These are phyloP conservation scores for Mola mola DNA, from an alignment of 2,113 vertebrate genomes.

Conservation along the genomic window DNA sequence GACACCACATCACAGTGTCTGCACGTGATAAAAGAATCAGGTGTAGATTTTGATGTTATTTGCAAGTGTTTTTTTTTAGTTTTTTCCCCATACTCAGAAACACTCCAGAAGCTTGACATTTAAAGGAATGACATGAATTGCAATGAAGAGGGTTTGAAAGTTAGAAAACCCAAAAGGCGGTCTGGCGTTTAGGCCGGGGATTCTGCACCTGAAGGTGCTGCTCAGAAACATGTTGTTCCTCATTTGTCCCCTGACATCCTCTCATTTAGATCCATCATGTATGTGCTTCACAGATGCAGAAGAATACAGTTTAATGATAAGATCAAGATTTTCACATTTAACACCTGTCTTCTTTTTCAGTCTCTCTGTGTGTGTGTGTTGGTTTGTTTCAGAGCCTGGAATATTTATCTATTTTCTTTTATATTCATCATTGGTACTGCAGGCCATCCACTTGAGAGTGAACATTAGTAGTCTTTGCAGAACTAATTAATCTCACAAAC, in stretches of 20 bases:
- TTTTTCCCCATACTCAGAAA: slow-evolving; percentile 29
- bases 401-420: slow-evolving; percentile 14
- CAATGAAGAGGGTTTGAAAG: slow-evolving; percentile 23
- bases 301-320: slow-evolving; percentile 16
- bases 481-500: slow-evolving; percentile 60
- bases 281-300: slow-evolving; percentile 6
- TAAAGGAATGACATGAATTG: slow-evolving; percentile 38
- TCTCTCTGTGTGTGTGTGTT: too few relatives aligned
- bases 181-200: slow-evolving; percentile 21
- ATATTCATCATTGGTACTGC: slow-evolving; percentile 27
- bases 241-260: slow-evolving; percentile 5
- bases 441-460: slow-evolving; percentile 38
- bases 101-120: slow-evolving; percentile 16
- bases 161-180: slow-evolving; percentile 28
- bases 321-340: slow-evolving; percentile 23
- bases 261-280: slow-evolving; percentile 29
- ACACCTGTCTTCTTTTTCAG: slow-evolving; percentile 10
- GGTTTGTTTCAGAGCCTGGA: slow-evolving; percentile 13
- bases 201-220: slow-evolving; percentile 19
- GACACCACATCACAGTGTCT: slow-evolving; percentile 6
- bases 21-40: slow-evolving; percentile 15
- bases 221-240: too few relatives aligned
- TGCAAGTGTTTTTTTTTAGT: slow-evolving; percentile 37
- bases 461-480: slow-evolving; percentile 33
- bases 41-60: slow-evolving; percentile 29